Percentiles rank a stretch among this genome's conserved stretches.
phyloP scores from a whole-genome alignment of 2,113 vertebrate genomes.

The Cyanistes caeruleus region DNA sequence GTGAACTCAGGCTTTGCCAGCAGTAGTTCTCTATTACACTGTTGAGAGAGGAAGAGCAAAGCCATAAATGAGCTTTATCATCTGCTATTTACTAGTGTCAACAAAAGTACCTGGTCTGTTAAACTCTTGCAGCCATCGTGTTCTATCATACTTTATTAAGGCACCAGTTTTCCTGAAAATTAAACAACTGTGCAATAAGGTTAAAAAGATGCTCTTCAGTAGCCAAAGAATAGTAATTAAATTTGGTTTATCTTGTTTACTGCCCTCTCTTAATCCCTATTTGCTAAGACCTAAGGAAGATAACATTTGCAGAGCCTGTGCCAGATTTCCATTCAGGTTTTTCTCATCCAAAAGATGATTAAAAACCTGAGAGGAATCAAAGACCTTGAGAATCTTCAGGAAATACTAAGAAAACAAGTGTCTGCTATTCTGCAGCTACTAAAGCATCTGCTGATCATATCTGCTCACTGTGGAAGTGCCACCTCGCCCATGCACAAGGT shows the following conservation, averaged over 20 bases:
- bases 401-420: neutral
- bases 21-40: neutral
- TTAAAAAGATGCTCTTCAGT: neutral
- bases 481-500: fast-evolving
- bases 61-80: neutral
- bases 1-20: neutral
- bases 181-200: neutral
- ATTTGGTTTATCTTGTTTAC: neutral
- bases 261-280: neutral
- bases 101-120: neutral
- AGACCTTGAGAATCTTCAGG: neutral
- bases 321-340: neutral
- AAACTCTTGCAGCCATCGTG: neutral
- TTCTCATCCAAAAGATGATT: neutral
- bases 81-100: neutral
- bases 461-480: neutral
- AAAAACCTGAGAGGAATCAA: neutral
- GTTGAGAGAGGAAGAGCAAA: neutral
- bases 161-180: neutral
- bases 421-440: neutral
- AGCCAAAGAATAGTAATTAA: neutral
- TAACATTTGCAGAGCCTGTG: neutral
- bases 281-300: neutral
- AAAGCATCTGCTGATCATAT: neutral
- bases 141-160: neutral